These are phyloP conservation scores for Tuta absoluta DNA, from an alignment of 2,888 invertebrate species.

Conservation along the genomic window DNA sequence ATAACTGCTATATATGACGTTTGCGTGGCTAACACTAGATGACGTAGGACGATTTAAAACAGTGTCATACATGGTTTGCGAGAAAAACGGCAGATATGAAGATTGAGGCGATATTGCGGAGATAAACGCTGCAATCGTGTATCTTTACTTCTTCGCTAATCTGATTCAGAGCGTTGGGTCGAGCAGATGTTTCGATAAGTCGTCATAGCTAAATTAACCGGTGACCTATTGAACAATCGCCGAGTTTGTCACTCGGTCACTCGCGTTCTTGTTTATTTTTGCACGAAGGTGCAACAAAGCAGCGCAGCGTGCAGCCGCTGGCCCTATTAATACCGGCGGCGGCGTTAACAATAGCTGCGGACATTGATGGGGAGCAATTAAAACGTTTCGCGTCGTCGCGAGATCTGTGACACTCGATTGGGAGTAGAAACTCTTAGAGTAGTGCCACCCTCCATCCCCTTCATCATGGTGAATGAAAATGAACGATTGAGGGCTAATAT, in stretches of 20 bases:
- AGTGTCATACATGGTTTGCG: too few relatives aligned
- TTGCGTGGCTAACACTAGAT: too few relatives aligned
- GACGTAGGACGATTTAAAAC: too few relatives aligned
- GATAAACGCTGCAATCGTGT: not conserved
- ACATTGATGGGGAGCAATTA: constrained; percentile 8
- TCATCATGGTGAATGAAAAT: too few relatives aligned
- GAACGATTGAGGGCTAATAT: too few relatives aligned
- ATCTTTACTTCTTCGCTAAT: not conserved
- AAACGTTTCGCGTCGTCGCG: not conserved
- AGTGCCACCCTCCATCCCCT: too few relatives aligned
- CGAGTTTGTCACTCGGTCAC: constrained; percentile 8
- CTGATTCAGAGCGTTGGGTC: not conserved
- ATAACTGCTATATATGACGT: not conserved
- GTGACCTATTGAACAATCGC: not conserved
- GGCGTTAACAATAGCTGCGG: constrained; percentile 9
- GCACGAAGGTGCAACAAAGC: not conserved
- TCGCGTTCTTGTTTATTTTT: not conserved
- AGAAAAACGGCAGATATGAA: too few relatives aligned
- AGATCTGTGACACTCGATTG: not conserved
- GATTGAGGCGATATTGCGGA: not conserved
- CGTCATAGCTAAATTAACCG: constrained; percentile 4
- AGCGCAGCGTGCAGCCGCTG: not conserved
- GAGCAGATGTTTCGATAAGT: not conserved
- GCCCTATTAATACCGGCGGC: constrained; percentile 11
- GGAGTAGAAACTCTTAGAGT: not conserved